These are phyloP conservation scores for Micoletzkya japonica DNA, from an alignment of 2,888 invertebrate species.

Conservation along the genomic window DNA sequence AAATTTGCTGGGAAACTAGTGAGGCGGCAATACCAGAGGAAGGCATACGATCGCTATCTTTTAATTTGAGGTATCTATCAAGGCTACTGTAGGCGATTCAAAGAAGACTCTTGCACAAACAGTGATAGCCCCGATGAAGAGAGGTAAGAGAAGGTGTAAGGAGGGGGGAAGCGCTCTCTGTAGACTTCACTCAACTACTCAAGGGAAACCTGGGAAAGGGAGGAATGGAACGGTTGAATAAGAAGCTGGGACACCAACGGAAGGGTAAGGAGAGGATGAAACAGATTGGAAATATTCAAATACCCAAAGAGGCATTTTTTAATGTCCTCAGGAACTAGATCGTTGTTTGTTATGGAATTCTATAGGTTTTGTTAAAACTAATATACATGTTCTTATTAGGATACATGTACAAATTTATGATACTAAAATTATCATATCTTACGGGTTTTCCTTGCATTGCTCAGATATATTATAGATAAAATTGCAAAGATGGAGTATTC, in stretches of 20 bases:
- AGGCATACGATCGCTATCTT: too few relatives aligned
- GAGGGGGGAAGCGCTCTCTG: not conserved
- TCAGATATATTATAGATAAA: too few relatives aligned
- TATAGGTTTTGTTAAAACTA: too few relatives aligned
- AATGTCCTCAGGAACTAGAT: slow-evolving; percentile 53
- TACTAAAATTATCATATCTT: too few relatives aligned
- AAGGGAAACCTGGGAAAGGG: slow-evolving; percentile 56
- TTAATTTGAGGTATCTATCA: slow-evolving; percentile 38
- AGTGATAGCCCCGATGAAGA: slow-evolving; percentile 52
- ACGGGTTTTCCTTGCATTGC: too few relatives aligned
- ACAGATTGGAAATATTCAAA: slow-evolving; percentile 83
- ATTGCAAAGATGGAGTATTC: too few relatives aligned
- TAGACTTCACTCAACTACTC: slow-evolving; percentile 54
- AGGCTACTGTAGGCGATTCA: slow-evolving; percentile 44
- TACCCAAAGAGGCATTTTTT: slow-evolving; percentile 91
- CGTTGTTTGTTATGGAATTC: too few relatives aligned
- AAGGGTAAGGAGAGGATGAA: slow-evolving; percentile 93
- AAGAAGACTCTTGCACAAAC: slow-evolving; percentile 53
- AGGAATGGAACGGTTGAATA: slow-evolving; percentile 74
- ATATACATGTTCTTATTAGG: too few relatives aligned
- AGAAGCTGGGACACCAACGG: slow-evolving; percentile 83
- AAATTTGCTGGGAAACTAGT: too few relatives aligned
- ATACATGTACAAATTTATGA: too few relatives aligned
- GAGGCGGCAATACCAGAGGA: too few relatives aligned
- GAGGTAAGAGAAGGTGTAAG: slow-evolving; percentile 25